Evolutionary conservation across 1,140 invertebrate species (phyloP).

Genomic region (Drosophila pallidifrons): DNA sequence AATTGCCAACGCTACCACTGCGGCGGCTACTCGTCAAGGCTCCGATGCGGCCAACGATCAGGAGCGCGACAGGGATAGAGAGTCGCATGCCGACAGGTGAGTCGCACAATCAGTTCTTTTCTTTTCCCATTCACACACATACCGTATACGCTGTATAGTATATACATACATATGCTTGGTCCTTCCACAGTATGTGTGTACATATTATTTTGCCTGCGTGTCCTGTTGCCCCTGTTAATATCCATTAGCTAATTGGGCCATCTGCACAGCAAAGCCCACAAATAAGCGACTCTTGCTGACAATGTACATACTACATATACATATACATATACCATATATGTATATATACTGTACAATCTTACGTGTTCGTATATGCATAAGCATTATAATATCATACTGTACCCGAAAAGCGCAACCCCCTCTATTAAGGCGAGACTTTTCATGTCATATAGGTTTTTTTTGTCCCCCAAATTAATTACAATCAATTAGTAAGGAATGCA

Average conservation of each 20-base stretch:
- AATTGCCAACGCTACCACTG: conserved; percentile 2
- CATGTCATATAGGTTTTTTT: neutral
- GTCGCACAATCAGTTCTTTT: conserved; percentile 24
- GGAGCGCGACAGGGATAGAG: conserved; percentile 53
- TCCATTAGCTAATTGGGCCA: conserved; percentile 72
- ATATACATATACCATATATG: conserved; percentile 2
- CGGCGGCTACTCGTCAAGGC: neutral
- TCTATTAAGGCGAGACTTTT: neutral
- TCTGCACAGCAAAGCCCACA: conserved; percentile 22
- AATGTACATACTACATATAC: conserved; percentile 7
- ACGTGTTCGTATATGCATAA: neutral
- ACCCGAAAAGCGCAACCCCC: neutral
- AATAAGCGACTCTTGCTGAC: neutral
- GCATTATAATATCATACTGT: neutral
- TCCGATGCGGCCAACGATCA: conserved; percentile 20
- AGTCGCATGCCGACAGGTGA: conserved; percentile 70
- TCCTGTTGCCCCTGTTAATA: conserved; percentile 54
- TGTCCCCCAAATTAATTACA: conserved; percentile 5
- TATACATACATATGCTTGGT: conserved; percentile 12
- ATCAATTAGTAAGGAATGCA: neutral
- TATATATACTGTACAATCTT: neutral
- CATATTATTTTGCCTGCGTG: conserved; percentile 34
- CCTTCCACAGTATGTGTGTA: conserved; percentile 19
- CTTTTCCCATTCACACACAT: neutral
- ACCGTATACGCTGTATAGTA: neutral